Evolutionary conservation across 2,797 vertebrate species (phyloP).

Genomic region (Peromyscus melanophrys): DNA sequence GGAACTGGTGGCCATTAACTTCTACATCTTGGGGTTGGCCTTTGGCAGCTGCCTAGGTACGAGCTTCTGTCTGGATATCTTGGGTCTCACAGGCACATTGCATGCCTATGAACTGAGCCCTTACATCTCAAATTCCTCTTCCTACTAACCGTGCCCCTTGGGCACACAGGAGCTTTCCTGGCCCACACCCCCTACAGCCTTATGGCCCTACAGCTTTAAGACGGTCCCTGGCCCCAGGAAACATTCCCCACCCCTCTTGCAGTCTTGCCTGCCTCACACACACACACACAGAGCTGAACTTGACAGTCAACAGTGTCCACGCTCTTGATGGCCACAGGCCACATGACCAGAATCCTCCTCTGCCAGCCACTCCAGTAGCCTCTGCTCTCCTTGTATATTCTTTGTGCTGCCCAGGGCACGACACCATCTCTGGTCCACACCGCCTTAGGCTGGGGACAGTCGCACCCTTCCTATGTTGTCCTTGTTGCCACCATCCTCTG

Average conservation of each 20-base stretch:
- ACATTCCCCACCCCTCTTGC: neutral
- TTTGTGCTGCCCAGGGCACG: neutral
- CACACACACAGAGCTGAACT: no score
- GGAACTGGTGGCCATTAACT: neutral
- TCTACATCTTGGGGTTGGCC: neutral
- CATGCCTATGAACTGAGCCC: neutral
- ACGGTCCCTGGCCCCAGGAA: neutral
- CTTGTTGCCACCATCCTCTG: neutral
- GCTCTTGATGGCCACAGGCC: neutral
- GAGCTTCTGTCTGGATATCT: neutral
- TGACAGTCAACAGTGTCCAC: neutral
- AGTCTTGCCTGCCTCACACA: neutral
- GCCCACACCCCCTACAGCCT: neutral
- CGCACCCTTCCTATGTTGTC: neutral
- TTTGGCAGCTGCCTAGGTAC: neutral
- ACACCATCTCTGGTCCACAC: neutral
- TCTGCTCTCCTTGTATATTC: neutral
- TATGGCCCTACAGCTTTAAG: neutral
- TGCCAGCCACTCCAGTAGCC: neutral
- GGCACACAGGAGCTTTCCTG: neutral
- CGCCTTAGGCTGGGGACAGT: neutral
- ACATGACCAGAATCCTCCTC: neutral
- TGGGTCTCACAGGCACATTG: neutral
- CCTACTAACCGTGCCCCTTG: neutral
- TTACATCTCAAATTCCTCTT: neutral